Percentiles rank a stretch among this genome's conserved stretches.
These are phyloP conservation scores for Rhinichthys klamathensis DNA, from an alignment of 2,113 vertebrate genomes.

Conservation along the genomic window DNA sequence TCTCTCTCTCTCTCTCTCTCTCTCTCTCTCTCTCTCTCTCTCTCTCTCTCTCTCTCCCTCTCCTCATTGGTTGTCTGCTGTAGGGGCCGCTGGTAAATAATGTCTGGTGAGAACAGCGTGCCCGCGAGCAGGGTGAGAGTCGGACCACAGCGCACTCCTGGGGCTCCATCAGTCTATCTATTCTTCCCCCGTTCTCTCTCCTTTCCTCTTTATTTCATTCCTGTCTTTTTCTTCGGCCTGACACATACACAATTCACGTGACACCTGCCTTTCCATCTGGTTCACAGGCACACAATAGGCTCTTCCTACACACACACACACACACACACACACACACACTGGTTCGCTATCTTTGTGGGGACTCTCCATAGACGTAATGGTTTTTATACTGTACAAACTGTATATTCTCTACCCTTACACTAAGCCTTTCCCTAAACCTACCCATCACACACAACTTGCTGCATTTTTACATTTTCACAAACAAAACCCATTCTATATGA, in stretches of 20 bases:
- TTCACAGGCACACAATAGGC: not conserved
- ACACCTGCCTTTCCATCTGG: conserved; percentile 19
- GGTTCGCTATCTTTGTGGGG: too few species aligned
- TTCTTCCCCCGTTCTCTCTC: conserved; percentile 66
- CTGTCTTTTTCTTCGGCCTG: conserved; percentile 28
- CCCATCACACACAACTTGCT: too few species aligned
- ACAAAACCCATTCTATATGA: too few species aligned
- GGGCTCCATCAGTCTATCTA: conserved; percentile 65
- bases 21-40: conserved; percentile 58
- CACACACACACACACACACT: not conserved
- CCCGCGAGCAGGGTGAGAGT: conserved; percentile 74
- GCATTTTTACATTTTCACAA: too few species aligned
- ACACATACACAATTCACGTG: conserved; percentile 41
- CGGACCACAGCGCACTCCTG: conserved; percentile 68
- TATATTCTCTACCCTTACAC: too few species aligned
- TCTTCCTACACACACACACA: conserved; percentile 36
- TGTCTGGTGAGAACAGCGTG: conserved; percentile 75
- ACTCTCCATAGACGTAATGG: too few species aligned
- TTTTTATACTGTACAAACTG: too few species aligned
- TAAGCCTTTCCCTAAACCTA: too few species aligned
- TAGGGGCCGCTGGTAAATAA: conserved; percentile 76
- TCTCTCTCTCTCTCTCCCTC: too few species aligned
- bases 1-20: conserved; percentile 66
- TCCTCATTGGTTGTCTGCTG: conserved; percentile 54
- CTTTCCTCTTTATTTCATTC: conserved; percentile 46